Base-by-base conservation (phyloP, 2,797 vertebrate species). In the Rallus crepitans region DNA sequence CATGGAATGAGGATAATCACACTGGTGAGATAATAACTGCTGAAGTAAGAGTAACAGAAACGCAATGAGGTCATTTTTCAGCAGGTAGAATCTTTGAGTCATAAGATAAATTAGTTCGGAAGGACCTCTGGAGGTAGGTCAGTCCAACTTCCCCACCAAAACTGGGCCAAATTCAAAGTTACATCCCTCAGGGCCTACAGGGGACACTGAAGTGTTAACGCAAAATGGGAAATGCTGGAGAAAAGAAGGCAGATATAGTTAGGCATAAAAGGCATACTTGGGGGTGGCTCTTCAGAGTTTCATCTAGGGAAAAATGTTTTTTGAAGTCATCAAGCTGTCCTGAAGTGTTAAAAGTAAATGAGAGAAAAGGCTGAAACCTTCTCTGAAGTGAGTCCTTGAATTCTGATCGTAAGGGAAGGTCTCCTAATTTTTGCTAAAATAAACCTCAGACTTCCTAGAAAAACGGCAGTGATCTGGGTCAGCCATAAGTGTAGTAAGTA, bases 51-150 rank as follows among this genome's bases (percentile, higher is more conserved):
- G 57, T 18, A 42, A 60, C 3, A 90, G 48, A 86, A 89, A 83
- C 21, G 33, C 55, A 83, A n/a, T 3, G 0, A 52, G 60, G 27
- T 61, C 65, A 37, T 90, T 90, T 94, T 93, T 61, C 53, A 91
- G 72, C 61, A 59, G 63, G 30, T 78, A 63, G 85, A 72, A 80
- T 60, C 39, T 40, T 33, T 28, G 47, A 63, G 31, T 63, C 48
- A 24, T 21, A 69, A 0, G 30, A 92, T 77, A 92, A 91, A 76
- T 95, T 85, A 84, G 83, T 89, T 82, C 87, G 66, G 92, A 96
- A 92, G 88, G 93, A 89, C 93, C 86, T 93, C 93, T 95, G 70
- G 63, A 93, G 94, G 88, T 35, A 72, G 47, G 18, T 21, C 77
- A 10, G 39, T 78, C 65, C 69, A 75, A 64, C 31, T 64, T 9